Conservation (phyloP, 2,888 invertebrate species). For the Conomelus anceps region DNA sequence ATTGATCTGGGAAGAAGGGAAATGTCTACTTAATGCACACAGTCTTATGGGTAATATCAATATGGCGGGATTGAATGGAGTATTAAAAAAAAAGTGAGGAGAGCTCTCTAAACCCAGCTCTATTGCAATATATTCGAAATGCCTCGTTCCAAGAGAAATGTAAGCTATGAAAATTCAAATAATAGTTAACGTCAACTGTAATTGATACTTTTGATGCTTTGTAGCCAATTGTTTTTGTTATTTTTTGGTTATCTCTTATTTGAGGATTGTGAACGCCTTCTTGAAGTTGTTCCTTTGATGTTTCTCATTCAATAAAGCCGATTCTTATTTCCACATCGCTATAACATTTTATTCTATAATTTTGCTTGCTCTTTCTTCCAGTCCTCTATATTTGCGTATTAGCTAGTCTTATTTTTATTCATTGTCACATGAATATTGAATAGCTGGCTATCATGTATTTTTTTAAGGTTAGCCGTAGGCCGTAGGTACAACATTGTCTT, state of each 20-base stretch:
- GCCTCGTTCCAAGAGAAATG: conserved; percentile 44
- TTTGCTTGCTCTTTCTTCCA: neutral
- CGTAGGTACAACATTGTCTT: neutral
- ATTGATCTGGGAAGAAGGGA: neutral
- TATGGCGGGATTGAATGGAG: conserved; percentile 34
- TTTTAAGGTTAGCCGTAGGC: neutral
- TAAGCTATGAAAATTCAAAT: conserved; percentile 38
- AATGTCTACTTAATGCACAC: neutral
- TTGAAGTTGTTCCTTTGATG: neutral
- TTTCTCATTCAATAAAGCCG: neutral
- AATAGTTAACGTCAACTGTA: neutral
- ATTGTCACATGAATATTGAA: no score
- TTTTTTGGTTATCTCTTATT: neutral
- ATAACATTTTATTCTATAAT: neutral
- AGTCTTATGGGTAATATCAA: conserved; percentile 31
- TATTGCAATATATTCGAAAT: conserved; percentile 35
- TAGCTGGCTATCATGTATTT: neutral
- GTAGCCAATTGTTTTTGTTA: neutral
- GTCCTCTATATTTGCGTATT: neutral
- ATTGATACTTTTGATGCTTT: neutral
- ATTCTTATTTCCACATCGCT: neutral
- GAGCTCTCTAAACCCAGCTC: neutral
- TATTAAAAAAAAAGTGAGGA: conserved; percentile 25
- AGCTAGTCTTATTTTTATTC: neutral
- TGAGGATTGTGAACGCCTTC: neutral